These are phyloP conservation scores for Catharus ustulatus DNA, from an alignment of 2,797 vertebrate genomes.

Conservation along the genomic window DNA sequence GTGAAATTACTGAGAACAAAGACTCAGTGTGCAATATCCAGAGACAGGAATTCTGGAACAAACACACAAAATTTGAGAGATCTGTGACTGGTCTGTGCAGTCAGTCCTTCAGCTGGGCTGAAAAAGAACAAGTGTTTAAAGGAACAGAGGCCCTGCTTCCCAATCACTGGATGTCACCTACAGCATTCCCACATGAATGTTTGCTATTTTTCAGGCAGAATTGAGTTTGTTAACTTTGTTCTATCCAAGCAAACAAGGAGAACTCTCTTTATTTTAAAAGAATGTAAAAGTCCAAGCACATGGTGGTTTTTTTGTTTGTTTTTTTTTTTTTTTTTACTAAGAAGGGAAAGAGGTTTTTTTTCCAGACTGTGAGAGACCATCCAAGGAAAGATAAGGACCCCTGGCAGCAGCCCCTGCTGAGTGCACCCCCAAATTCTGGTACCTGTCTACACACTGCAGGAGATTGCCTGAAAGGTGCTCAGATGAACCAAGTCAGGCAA, in stretches of 20 bases:
- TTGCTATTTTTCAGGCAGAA: neutral
- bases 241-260: neutral
- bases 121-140: neutral
- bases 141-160: neutral
- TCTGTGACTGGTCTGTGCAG: neutral
- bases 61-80: neutral
- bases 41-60: neutral
- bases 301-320: accelerated
- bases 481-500: neutral
- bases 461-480: neutral
- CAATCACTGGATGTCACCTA: neutral
- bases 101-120: neutral
- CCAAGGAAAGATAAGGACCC: neutral
- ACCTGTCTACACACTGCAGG: neutral
- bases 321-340: neutral
- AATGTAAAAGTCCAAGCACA: neutral
- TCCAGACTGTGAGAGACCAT: neutral
- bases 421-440: neutral
- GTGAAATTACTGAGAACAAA: neutral
- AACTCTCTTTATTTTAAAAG: neutral
- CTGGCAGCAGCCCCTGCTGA: neutral
- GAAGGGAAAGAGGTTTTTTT: neutral
- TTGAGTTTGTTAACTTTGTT: neutral
- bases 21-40: neutral
- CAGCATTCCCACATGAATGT: neutral